phyloP scores from a whole-genome alignment of 1,140 invertebrate species.

The Acyrthosiphon pisum region DNA sequence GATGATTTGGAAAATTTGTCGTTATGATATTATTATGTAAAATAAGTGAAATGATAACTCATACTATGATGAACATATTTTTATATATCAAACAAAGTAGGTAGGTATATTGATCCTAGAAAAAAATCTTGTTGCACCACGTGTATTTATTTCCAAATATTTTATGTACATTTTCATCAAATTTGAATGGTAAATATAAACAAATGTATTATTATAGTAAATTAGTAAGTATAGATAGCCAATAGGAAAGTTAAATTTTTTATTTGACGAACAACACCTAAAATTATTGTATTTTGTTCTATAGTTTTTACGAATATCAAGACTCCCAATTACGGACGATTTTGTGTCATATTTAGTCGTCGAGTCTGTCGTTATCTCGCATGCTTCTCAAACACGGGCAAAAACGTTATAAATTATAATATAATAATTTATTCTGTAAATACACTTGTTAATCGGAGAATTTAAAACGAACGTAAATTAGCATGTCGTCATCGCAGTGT shows the following conservation, averaged over 20 bases:
- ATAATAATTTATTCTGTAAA: background rate
- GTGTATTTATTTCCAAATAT: too few relatives aligned
- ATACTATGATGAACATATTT: background rate
- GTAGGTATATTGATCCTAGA: too few relatives aligned
- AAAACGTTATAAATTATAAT: conserved; percentile 4
- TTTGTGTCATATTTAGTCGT: background rate
- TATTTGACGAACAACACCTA: too few relatives aligned
- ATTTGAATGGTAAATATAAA: background rate
- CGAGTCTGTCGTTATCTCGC: background rate
- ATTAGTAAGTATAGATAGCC: background rate
- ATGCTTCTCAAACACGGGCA: background rate
- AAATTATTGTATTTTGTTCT: too few relatives aligned
- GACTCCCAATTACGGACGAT: background rate
- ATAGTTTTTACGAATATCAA: too few relatives aligned
- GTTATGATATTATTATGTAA: too few relatives aligned
- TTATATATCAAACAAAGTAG: background rate
- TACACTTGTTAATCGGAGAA: background rate
- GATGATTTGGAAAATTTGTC: background rate
- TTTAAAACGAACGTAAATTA: conserved; percentile 4
- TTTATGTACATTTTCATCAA: too few relatives aligned
- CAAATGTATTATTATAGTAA: background rate
- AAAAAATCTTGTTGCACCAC: too few relatives aligned
- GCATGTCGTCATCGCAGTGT: background rate
- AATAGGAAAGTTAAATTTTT: background rate
- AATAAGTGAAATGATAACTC: background rate